Percentiles rank a stretch among this genome's conserved stretches.
These are phyloP conservation scores for Tachina lurida DNA, from an alignment of 2,888 invertebrate species.

Conservation along the genomic window DNA sequence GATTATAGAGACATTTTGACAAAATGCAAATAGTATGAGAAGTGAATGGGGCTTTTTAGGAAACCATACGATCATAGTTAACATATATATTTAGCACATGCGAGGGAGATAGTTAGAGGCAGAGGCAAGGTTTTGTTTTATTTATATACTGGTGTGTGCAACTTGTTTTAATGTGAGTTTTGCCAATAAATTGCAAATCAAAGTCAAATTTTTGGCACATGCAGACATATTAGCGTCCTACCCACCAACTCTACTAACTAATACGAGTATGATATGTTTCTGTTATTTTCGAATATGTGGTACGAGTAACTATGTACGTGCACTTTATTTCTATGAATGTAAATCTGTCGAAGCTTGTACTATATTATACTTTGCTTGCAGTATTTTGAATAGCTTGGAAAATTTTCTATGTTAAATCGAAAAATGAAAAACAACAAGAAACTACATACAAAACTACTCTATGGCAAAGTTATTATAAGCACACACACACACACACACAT, in stretches of 20 bases:
- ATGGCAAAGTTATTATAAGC: slow-evolving; percentile 48
- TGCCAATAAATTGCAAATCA: slow-evolving; percentile 80
- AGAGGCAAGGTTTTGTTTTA: too few species aligned
- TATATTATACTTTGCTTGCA: neutral
- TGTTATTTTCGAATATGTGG: slow-evolving; percentile 17
- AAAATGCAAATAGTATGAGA: slow-evolving; percentile 53
- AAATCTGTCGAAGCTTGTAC: slow-evolving; percentile 23
- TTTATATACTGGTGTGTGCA: slow-evolving; percentile 4
- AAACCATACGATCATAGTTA: neutral
- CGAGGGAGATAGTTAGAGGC: neutral
- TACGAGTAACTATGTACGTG: neutral
- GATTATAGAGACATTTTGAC: slow-evolving; percentile 69
- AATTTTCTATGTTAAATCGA: slow-evolving; percentile 52
- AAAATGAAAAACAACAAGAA: slow-evolving; percentile 29
- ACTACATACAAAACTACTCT: slow-evolving; percentile 25
- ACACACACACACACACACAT: neutral
- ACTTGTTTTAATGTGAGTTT: slow-evolving; percentile 66
- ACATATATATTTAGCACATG: neutral
- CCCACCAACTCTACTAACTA: slow-evolving; percentile 63
- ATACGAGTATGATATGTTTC: slow-evolving; percentile 61
- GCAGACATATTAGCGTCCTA: slow-evolving; percentile 73
- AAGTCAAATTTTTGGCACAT: slow-evolving; percentile 77
- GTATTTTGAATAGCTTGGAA: slow-evolving; percentile 59
- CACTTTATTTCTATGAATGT: slow-evolving; percentile 19
- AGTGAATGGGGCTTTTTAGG: slow-evolving; percentile 8